Evolutionary conservation across 2,888 invertebrate species (phyloP).

Genomic region (Pseudococcus jackbeardsleyi): DNA sequence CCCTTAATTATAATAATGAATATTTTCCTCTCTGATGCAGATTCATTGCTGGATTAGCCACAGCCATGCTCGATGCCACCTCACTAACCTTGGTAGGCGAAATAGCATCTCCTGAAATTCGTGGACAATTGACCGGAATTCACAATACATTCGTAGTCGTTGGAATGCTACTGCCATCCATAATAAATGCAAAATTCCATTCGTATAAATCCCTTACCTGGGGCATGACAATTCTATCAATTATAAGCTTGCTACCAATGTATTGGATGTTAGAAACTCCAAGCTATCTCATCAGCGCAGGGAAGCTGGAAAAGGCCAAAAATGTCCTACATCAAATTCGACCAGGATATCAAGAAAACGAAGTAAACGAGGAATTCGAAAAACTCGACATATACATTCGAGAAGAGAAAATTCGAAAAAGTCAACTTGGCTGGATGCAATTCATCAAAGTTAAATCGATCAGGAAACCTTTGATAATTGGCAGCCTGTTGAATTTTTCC

Average conservation of each 20-base stretch:
- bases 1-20: too few relatives aligned
- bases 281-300: not conserved
- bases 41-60: slow-evolving; percentile 12
- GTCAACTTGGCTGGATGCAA: not conserved
- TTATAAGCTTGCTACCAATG: not conserved
- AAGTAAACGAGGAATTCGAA: slow-evolving; percentile 40
- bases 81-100: slow-evolving; percentile 2
- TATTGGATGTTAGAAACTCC: slow-evolving; percentile 39
- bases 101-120: slow-evolving; percentile 23
- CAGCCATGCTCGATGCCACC: not conserved
- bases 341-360: not conserved
- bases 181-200: not conserved
- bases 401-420: not conserved
- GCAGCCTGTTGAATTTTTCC: not conserved
- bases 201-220: not conserved
- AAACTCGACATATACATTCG: not conserved
- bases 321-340: not conserved
- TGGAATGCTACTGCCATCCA: not conserved
- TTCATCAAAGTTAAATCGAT: not conserved
- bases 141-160: not conserved
- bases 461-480: not conserved
- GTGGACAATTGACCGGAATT: not conserved
- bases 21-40: not conserved
- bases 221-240: not conserved
- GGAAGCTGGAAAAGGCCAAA: slow-evolving; percentile 7